Base-by-base conservation (phyloP, 1,140 invertebrate genomes). In the Lordiphosa collinella region DNA sequence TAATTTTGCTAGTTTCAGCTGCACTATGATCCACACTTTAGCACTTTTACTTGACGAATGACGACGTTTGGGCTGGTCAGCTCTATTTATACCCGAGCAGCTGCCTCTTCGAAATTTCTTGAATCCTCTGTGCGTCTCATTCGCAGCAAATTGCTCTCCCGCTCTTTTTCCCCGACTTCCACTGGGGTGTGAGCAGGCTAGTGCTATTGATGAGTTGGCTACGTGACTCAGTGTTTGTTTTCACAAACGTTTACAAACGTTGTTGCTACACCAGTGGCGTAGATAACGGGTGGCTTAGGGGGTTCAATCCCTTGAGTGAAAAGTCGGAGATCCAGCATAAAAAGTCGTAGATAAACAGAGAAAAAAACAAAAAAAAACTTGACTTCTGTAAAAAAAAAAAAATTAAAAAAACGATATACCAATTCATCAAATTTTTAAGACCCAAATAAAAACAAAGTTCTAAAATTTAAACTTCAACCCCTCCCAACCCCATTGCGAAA, bases 21-120 rank as follows among this genome's bases (percentile, higher is more conserved):
- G 43, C 75, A 79, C 75, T 50, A 2, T 10, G 56, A 64, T 55
- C 52, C 59, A 40, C 70, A 80, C 75, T 82, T 67, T 8, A 52
- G 46, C 76, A 80, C 78, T 84, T 54, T 36, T 63, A 16, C 43
- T 64, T 68, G 51, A 32, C 64, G 65, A 82, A 55, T 84, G 72
- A 36, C 7, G 25, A 36, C 35, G 9, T 13, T 32, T 52, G 14
- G 14, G 4, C 6, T 14, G 7, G 32, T 8, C 22, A 10, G 49
- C 44, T 46, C 41, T 82, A 82, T 82, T 72, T 82, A 82, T 82
- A 82, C 66, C 34, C 41, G 4, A 32, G 14, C 35, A 10, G 36
- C 36, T 48, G 31, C 10, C 25, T 37, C 12, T 7, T 31, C 14
- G 54, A 58, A 25, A 34, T 11, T 57, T 80, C 74, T 35, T 37